These are phyloP conservation scores for Rynchops niger DNA, from an alignment of 2,113 vertebrate genomes.

Conservation along the genomic window DNA sequence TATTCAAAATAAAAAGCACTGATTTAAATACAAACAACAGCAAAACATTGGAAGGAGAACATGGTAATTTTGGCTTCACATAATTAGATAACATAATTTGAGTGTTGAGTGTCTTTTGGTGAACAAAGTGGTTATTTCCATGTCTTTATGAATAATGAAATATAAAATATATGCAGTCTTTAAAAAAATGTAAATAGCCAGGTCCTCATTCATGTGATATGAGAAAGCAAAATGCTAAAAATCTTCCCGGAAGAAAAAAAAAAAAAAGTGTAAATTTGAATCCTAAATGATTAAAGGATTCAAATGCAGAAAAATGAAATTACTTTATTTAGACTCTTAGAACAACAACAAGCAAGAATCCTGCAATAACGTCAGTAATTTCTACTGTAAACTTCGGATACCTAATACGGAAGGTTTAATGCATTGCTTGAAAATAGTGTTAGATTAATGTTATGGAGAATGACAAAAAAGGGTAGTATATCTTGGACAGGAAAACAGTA, in stretches of 20 bases:
- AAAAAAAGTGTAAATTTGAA: background rate
- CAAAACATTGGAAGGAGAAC: background rate
- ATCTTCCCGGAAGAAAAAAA: background rate
- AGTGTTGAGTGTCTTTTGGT: background rate
- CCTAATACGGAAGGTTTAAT: background rate
- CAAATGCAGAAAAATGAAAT: background rate
- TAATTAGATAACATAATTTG: background rate
- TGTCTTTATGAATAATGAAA: background rate
- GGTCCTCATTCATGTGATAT: background rate
- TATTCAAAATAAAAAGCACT: background rate
- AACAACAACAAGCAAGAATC: background rate
- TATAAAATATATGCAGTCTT: background rate
- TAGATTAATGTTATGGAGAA: background rate
- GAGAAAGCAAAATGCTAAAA: background rate
- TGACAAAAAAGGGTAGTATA: background rate
- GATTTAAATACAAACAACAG: background rate
- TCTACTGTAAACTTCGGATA: background rate
- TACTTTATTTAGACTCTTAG: background rate
- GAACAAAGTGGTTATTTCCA: background rate
- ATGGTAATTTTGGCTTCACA: background rate
- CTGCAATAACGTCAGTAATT: background rate
- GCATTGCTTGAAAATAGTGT: background rate
- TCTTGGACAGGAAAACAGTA: constrained; percentile 28
- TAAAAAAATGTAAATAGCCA: background rate
- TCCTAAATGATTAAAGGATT: background rate